Percentiles rank a stretch among this genome's conserved stretches.
Conservation (phyloP, 1,140 invertebrate species). For the Drosophila ercepeae region DNA sequence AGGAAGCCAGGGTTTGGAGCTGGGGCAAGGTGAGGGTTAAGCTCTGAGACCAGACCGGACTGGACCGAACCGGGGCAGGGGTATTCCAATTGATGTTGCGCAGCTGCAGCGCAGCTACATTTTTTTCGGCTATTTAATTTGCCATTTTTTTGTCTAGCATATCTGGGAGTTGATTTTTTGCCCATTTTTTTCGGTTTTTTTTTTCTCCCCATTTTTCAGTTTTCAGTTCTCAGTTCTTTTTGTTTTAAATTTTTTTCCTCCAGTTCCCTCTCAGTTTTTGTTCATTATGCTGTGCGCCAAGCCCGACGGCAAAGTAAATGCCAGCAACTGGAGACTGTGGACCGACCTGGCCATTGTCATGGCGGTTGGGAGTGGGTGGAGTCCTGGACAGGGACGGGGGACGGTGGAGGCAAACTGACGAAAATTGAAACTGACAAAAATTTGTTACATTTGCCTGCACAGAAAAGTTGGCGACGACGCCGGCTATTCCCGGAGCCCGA, state of each 20-base stretch:
- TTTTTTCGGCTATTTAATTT: slow-evolving; percentile 81
- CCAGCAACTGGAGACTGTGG: slow-evolving; percentile 62
- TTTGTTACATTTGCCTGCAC: slow-evolving; percentile 79
- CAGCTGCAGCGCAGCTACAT: slow-evolving; percentile 44
- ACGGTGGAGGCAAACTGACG: slow-evolving; percentile 51
- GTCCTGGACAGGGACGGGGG: neutral
- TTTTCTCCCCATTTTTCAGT: too few species aligned
- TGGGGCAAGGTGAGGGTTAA: slow-evolving; percentile 35
- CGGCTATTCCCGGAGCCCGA: neutral
- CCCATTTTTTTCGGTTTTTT: neutral
- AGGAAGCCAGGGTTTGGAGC: neutral
- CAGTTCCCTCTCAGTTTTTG: slow-evolving; percentile 61
- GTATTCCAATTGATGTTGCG: slow-evolving; percentile 41
- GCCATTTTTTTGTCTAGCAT: slow-evolving; percentile 72
- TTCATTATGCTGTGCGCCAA: slow-evolving; percentile 76
- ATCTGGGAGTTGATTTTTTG: slow-evolving; percentile 53
- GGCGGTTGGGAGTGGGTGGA: slow-evolving; percentile 15
- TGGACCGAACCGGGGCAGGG: slow-evolving; percentile 24
- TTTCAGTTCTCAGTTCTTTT: slow-evolving; percentile 11
- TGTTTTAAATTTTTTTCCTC: slow-evolving; percentile 19
- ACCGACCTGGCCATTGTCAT: slow-evolving; percentile 75
- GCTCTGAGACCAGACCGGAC: slow-evolving; percentile 2
- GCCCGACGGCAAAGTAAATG: slow-evolving; percentile 80
- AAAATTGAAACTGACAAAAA: slow-evolving; percentile 83
- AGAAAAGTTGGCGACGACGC: slow-evolving; percentile 56